Evolutionary conservation across 2,113 vertebrate species (phyloP), one percentile per base, ranked within the genome.

Genomic region (Cynopterus brachyotis): DNA sequence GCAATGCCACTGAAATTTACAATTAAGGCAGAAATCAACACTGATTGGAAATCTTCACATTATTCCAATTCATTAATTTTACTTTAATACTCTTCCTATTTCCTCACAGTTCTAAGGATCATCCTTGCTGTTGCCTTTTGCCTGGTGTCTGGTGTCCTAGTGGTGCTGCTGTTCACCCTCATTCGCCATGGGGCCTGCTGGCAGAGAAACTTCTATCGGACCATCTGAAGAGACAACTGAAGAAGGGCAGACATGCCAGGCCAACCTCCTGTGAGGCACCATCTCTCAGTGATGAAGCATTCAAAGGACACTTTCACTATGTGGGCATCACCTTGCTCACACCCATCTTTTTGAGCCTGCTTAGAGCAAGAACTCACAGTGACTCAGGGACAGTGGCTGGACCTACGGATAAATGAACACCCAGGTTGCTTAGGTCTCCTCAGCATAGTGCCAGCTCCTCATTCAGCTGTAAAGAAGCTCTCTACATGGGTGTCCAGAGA

Each of bases 181-280:
- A 96, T 98, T 45, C 97, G 96, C 40, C 97, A 97, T 0, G 97
- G 98, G 91, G 94, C 73, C 91, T 98, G 97, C 95, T 98, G 98
- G 95, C 81, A 12, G 84, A 98, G 97, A 96, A 98, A 97, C 10
- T 82, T 42, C 45, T 98, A 98, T 84, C 79, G 97, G 76, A 97
- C 96, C 86, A 96, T 98, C 91, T 98, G 96, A 98, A 82, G 35
- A 1, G 37, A 69, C 73, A 35, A 24, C 53, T 84, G 93, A 96
- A 47, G 62, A 66, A 89, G 15, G n/a, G 2, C 40, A 26, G 93
- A 96, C 40, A 20, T 50, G 28, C 60, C 24, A 16, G 37, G 32
- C 28, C 62, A 40, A 12, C 6, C 57, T 55, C 64, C 60, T 22
- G 37, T 2, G 59, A 91, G 16, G 9, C 84, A 13, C 15, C 22